Evolutionary conservation across 2,888 invertebrate genomes (phyloP), one percentile per base, ranked within the genome.

Genomic region (Dromius quadrimaculatus): DNA sequence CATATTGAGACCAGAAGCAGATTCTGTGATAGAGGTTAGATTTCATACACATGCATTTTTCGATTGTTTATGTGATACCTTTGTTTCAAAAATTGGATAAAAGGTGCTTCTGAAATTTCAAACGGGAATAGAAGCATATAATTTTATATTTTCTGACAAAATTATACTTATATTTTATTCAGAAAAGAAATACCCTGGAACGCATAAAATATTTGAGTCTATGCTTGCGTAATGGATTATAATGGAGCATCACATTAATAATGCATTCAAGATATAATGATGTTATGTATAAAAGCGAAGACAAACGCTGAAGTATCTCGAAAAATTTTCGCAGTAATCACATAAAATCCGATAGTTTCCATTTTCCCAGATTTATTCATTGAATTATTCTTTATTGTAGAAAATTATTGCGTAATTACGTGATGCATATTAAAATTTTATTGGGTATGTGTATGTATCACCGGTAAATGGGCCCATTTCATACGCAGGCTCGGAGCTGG

Each of bases 11-110:
- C n/a, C n/a, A n/a, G n/a, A n/a, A n/a, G n/a, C n/a, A n/a, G n/a
- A n/a, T n/a, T n/a, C n/a, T n/a, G n/a, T n/a, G n/a, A n/a, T n/a
- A 50, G 13, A 22, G 47, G 50, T 50, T 50, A 50, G 15, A 23
- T 23, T 50, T 50, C 28, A 11, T 50, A 50, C 50, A 50, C 17
- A 23, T 13, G 28, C 28, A 23, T 50, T 50, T 50, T 13, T 50
- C 28, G 6, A 3, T 50, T 50, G 50, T 50, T 50, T 28, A 50
- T 23, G 50, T 50, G 13, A 28, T 50, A 28, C 50, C n/a, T 28
- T 50, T 50, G 50, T 50, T 50, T 47, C 28, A 13, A 23, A 50
- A 50, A 28, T 23, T 50, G 28, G 6, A 13, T 22, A 28, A 50
- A 28, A 50, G n/a, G n/a, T n/a, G n/a, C n/a, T n/a, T n/a, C n/a